These are phyloP conservation scores for Chroicocephalus ridibundus DNA, from an alignment of 2,113 vertebrate genomes.

Conservation along the genomic window DNA sequence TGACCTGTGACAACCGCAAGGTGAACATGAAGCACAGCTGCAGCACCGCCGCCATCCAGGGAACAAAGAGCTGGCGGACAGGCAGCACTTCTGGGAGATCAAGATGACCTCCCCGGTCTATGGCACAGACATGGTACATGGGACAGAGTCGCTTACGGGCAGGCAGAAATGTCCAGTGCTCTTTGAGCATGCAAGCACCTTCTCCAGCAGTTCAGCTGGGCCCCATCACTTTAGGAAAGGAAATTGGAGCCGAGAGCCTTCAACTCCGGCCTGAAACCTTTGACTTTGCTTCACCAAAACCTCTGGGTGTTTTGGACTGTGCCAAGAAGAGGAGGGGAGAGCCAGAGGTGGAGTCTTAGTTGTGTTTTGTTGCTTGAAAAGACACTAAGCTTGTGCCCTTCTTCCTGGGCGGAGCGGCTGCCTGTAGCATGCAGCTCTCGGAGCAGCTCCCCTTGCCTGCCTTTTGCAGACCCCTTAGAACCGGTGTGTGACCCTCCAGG, in stretches of 20 bases:
- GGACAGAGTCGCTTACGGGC: rapidly evolving
- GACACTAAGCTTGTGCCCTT: too few species aligned
- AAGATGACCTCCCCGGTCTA: conserved; percentile 98
- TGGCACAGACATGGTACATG: conserved; percentile 92
- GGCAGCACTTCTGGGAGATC: conserved; percentile 97
- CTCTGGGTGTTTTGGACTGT: too few species aligned
- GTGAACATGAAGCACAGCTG: conserved; percentile 94
- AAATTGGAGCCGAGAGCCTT: background rate
- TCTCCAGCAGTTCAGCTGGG: background rate
- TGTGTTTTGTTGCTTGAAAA: too few species aligned
- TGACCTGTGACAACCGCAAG: conserved; percentile 88
- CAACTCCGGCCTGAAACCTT: background rate
- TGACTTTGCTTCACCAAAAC: background rate
- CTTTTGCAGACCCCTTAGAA: too few species aligned
- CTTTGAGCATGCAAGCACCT: background rate
- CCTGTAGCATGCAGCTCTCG: too few species aligned
- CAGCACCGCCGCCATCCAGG: conserved; percentile 88
- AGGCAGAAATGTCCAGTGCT: rapidly evolving
- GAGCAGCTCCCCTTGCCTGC: too few species aligned
- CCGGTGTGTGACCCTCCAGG: too few species aligned
- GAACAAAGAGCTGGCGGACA: conserved; percentile 86
- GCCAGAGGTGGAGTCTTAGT: too few species aligned
- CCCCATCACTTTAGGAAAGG: background rate
- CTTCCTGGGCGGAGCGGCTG: too few species aligned
- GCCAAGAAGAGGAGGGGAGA: too few species aligned